Percentiles rank a stretch among this genome's conserved stretches.
Conservation (phyloP, 2,113 vertebrate species). For the Phainopepla nitens region DNA sequence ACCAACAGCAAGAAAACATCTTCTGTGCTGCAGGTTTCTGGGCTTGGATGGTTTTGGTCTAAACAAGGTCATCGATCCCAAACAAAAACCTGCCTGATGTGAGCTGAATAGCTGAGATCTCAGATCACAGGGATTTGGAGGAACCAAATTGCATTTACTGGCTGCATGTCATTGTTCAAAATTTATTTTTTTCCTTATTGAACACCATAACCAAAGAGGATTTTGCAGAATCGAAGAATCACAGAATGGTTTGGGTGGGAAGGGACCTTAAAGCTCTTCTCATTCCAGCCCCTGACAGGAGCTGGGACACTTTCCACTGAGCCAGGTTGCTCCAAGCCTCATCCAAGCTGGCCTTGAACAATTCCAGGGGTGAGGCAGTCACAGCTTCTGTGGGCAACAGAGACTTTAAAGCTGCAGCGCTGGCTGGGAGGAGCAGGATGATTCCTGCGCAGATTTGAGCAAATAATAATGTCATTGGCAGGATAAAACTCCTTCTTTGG, state of each 20-base stretch:
- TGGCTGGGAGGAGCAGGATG: neutral
- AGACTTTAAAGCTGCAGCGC: fast-evolving
- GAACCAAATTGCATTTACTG: neutral
- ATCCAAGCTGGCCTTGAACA: neutral
- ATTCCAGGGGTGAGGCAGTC: neutral
- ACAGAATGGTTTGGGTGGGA: neutral
- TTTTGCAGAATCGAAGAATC: neutral
- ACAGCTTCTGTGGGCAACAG: neutral
- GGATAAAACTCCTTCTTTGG: neutral
- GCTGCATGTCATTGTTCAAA: neutral
- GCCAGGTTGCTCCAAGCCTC: neutral
- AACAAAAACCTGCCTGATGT: neutral
- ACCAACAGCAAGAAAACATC: neutral
- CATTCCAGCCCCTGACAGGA: fast-evolving
- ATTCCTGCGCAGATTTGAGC: neutral
- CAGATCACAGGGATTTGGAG: neutral
- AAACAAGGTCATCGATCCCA: neutral
- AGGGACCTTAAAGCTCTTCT: neutral
- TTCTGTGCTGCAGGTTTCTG: neutral
- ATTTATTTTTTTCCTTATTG: neutral
- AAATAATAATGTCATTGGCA: neutral
- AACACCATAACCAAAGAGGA: neutral
- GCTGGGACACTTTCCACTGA: fast-evolving
- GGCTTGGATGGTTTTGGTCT: neutral
- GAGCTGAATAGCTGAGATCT: neutral